Percentiles rank a stretch among this genome's conserved stretches.
These are phyloP conservation scores for Homalodisca vitripennis DNA, from an alignment of 1,140 invertebrate species.

Conservation along the genomic window DNA sequence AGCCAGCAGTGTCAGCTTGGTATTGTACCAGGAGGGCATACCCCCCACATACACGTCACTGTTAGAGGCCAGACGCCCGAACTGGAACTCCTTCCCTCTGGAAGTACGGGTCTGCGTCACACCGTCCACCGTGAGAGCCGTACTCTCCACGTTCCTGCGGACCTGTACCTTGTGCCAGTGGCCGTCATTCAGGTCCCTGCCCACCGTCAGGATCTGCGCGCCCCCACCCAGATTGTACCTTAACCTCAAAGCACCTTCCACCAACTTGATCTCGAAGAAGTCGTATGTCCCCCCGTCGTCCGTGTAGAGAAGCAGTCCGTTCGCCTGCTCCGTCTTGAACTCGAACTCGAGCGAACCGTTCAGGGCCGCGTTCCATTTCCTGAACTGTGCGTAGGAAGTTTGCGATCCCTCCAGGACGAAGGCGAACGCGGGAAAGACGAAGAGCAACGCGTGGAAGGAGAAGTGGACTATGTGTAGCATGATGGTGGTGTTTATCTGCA, in stretches of 20 bases:
- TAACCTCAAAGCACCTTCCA: slow-evolving; percentile 83
- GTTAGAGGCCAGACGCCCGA: slow-evolving; percentile 80
- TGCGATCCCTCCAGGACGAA: slow-evolving; percentile 81
- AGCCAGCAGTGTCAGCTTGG: slow-evolving; percentile 76
- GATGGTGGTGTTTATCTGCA: neutral
- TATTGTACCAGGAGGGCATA: slow-evolving; percentile 85
- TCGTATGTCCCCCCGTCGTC: slow-evolving; percentile 93
- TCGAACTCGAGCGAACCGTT: slow-evolving; percentile 89
- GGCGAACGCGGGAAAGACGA: slow-evolving; percentile 45
- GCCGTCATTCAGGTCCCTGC: slow-evolving; percentile 80
- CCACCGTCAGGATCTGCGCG: slow-evolving; percentile 83
- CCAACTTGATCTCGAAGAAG: slow-evolving; percentile 93
- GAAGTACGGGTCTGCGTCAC: slow-evolving; percentile 70
- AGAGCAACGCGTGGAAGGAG: neutral
- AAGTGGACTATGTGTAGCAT: neutral
- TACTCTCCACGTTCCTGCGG: slow-evolving; percentile 70
- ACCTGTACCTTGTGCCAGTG: slow-evolving; percentile 89
- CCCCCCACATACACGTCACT: slow-evolving; percentile 91
- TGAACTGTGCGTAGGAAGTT: slow-evolving; percentile 85
- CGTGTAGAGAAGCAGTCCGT: slow-evolving; percentile 86
- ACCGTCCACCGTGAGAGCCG: slow-evolving; percentile 78
- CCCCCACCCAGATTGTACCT: slow-evolving; percentile 85
- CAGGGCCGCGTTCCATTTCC: slow-evolving; percentile 82
- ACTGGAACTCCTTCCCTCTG: slow-evolving; percentile 80
- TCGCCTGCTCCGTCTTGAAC: slow-evolving; percentile 88